phyloP scores from a whole-genome alignment of 2,888 invertebrate genomes.

The Myopa tessellatipennis region DNA sequence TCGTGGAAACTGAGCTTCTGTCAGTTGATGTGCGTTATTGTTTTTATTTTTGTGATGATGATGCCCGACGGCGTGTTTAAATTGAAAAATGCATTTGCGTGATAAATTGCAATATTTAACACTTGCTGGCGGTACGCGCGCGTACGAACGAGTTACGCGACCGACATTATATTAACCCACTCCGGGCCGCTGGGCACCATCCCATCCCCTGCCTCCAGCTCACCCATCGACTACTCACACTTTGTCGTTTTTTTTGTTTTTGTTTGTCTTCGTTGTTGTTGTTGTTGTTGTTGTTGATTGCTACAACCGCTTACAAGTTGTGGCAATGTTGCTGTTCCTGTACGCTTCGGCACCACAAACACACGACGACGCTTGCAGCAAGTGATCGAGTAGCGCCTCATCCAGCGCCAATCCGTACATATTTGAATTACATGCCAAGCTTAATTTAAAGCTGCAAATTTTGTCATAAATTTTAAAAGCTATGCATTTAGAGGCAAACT shows the following conservation, averaged over 20 bases:
- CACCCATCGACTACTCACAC: too few relatives aligned
- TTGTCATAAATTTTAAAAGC: slow-evolving; percentile 66
- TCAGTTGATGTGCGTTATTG: slow-evolving; percentile 27
- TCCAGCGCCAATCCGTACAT: slow-evolving; percentile 47
- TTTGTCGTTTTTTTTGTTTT: too few relatives aligned
- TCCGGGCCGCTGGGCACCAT: background rate
- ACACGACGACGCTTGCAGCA: slow-evolving; percentile 35
- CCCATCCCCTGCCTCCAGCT: background rate
- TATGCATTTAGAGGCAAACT: slow-evolving; percentile 17
- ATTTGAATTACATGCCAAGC: slow-evolving; percentile 65
- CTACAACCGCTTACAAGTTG: background rate
- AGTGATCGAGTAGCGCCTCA: background rate
- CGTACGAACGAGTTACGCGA: slow-evolving; percentile 47
- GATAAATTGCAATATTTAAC: slow-evolving; percentile 68
- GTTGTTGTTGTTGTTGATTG: slow-evolving; percentile 44
- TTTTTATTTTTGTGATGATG: slow-evolving; percentile 48
- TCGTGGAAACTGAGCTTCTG: slow-evolving; percentile 16
- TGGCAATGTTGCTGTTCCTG: background rate
- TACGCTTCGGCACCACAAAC: slow-evolving; percentile 1
- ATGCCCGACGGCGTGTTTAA: slow-evolving; percentile 67
- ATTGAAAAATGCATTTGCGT: slow-evolving; percentile 68
- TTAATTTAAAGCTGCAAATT: slow-evolving; percentile 67
- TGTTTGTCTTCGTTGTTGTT: background rate
- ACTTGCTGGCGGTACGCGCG: slow-evolving; percentile 48
- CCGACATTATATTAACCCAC: background rate